Base-by-base conservation (phyloP, 2,797 vertebrate species). In the Micrastur ruficollis region DNA sequence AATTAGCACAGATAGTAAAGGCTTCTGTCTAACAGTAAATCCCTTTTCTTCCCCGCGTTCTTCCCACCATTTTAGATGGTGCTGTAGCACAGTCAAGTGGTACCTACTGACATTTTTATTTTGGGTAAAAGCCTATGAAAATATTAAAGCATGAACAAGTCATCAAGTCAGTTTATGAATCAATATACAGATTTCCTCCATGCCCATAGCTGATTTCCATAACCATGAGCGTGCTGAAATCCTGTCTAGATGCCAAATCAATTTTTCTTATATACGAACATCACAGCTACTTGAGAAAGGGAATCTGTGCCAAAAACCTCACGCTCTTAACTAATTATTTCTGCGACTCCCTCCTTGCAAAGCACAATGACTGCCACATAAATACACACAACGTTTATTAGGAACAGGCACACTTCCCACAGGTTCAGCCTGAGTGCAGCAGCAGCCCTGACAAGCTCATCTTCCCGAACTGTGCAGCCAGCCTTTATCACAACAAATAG, bases 311-410 rank as follows among this genome's bases (percentile, higher is more conserved):
- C 97, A 97, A 96, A 96, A 97, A 80, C 91, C 91, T 97, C 92
- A 96, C 38, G 46, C 96, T 97, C 94, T 95, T 97, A 96, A 97
- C 95, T 96, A 97, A 97, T 97, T 96, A 95, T 97, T 97, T 96
- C 94, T 97, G 92, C 76, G 78, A 96, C 93, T 97, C 89, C 86
- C 79, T 94, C 58, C 86, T 96, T 83, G 78, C 86, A 93, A 90
- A 91, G 83, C 85, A 92, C 95, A 91, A 94, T 93, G 89, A 92
- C 83, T 97, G 93, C 71, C 82, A 90, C 87, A 92, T 92, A 93
- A 95, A 95, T 93, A 83, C 90, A 88, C 90, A 95, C 59, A 67
- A 84, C 55, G 84, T 81, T 92, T 88, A 96, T 93, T 97, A 94
- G 83, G 81, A 87, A 61, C 88, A 95, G 94, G 71, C 96, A 93